Base-by-base conservation (phyloP, 2,888 invertebrate genomes). In the Hypomecis punctinalis region DNA sequence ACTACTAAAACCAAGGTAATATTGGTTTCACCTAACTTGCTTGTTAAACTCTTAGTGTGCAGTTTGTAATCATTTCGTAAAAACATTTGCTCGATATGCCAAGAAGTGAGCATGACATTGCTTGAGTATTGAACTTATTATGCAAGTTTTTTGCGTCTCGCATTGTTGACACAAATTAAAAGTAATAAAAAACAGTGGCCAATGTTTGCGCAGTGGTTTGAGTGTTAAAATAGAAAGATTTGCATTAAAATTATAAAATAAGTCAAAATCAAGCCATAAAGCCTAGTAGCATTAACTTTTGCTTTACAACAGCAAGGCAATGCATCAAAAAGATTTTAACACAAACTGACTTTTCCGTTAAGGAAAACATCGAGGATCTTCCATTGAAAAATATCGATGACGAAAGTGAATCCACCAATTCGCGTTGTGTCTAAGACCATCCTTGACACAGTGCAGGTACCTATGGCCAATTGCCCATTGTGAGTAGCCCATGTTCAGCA, bases 1-100 rank as follows among this genome's bases (percentile, higher is more conserved):
- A 79, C 79, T 85, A 80, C 69, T 40, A 80, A 84, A 76, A 76
- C 82, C 91, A 91, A 91, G 90, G 90, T 85, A 82, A 91, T 83
- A 81, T 82, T 78, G 88, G 86, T 91, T 90, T 90, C 91, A 82
- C 88, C 72, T 83, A 83, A 84, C 75, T 78, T 78, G 79, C 71
- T 78, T 78, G 75, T 79, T 77, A 76, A 83, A 80, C 82, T 82
- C 76, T 80, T 78, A 74, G 77, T 79, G 76, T 81, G 80, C 80
- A 73, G 74, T 75, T 81, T 76, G 84, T 78, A 85, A 85, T 76
- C 68, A 76, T 88, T 86, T 89, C 84, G 84, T 78, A 85, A 89
- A 84, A 76, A 75, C 71, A 63, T 79, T 80, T 78, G 78, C 68
- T 72, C 68, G 74, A 75, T 78, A 80, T 65, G 71, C 78, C 75